Evolutionary conservation across 2,888 invertebrate genomes (phyloP), one percentile per base, ranked within the genome.

Genomic region (Drosophila merina): DNA sequence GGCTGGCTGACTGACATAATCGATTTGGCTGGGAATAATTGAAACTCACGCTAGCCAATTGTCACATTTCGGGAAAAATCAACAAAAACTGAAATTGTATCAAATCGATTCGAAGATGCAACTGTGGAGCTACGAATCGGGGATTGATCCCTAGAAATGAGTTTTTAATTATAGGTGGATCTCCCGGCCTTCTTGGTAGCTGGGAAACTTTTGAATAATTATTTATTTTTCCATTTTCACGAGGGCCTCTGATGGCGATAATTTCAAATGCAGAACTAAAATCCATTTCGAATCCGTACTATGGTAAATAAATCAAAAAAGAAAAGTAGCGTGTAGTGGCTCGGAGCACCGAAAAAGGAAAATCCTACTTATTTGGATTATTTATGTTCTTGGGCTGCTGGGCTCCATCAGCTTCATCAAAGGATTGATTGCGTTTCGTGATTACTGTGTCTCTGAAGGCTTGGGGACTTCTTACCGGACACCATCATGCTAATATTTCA

Each of bases 21-120:
- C 38, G 55, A 44, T 42, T 47, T 40, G 60, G 25, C 55, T 68
- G 74, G 40, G 47, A 57, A 79, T 82, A 88, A 88, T 86, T 71
- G 88, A 83, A 79, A 88, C 82, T 83, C 83, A 84, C 86, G 86
- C 80, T 68, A 76, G 58, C 74, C 83, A 86, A 83, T 86, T 87
- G 82, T 75, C 79, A 81, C 82, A 84, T 75, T 64, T 36, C 28
- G 42, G 78, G 40, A 77, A 83, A 83, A 88, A 75, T 75, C 84
- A 85, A 88, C 84, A 88, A 69, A 83, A 86, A 77, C 77, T 68
- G 79, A 84, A 86, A 85, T 88, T 83, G 84, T 85, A 57, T 79
- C 88, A 75, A 88, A 85, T 88, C 84, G 86, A 85, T 85, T 85
- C 47, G 28, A 47, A 48, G 44, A 47, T 57, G 38, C 54, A 51